phyloP scores from a whole-genome alignment of 2,888 invertebrate genomes.

The Lepidocyrtoides sp. region DNA sequence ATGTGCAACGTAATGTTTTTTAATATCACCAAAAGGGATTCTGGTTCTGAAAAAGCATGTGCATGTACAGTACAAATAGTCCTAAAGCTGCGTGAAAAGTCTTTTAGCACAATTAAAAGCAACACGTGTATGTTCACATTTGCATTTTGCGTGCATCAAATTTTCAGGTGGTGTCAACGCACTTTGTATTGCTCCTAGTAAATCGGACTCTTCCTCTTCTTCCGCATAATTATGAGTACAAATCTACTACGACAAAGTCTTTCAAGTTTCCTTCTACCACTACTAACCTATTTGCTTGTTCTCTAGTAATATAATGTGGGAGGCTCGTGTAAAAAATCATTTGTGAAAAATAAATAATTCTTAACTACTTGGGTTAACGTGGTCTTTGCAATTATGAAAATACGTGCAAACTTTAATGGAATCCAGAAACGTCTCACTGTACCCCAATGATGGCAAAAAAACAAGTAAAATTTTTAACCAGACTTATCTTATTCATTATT shows the following conservation, averaged over 20 bases:
- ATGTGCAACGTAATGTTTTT: too few relatives aligned
- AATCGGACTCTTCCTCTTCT: slow-evolving; percentile 33
- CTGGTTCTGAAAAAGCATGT: neutral
- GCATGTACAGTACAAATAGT: neutral
- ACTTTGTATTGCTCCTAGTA: slow-evolving; percentile 39
- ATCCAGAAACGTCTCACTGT: neutral
- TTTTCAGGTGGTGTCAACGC: slow-evolving; percentile 65
- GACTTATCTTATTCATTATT: neutral
- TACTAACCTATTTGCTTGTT: slow-evolving; percentile 49
- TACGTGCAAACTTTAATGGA: too few relatives aligned
- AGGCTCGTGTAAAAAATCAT: too few relatives aligned
- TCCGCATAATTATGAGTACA: slow-evolving; percentile 5
- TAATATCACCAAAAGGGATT: neutral
- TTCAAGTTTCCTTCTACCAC: neutral
- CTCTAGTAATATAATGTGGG: too few relatives aligned
- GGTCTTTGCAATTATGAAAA: neutral
- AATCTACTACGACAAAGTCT: neutral
- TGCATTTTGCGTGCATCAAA: neutral
- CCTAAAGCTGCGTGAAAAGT: neutral
- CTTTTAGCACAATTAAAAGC: slow-evolving; percentile 75
- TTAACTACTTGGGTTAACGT: neutral
- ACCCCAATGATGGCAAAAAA: slow-evolving; percentile 8
- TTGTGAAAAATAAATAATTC: too few relatives aligned
- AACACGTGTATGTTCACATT: slow-evolving; percentile 70
- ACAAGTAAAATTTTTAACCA: too few relatives aligned